Conservation (phyloP, 2,888 invertebrate genomes). For the Nymphalis urticae region DNA sequence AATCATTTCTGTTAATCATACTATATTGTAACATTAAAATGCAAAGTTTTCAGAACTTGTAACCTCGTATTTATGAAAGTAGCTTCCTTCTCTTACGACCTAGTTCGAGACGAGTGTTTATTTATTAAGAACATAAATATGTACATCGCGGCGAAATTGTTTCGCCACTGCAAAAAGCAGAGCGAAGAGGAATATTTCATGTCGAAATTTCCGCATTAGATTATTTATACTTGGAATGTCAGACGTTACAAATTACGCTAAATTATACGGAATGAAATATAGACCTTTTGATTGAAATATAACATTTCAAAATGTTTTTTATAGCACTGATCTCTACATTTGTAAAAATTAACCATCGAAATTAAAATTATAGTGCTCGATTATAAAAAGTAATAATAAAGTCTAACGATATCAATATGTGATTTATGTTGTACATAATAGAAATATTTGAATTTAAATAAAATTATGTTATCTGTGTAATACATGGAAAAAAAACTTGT, state of each 20-base stretch:
- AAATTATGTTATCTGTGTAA: too few relatives aligned
- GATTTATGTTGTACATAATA: too few relatives aligned
- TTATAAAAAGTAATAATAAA: not conserved
- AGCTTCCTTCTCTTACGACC: constrained; percentile 53
- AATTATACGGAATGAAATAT: not conserved
- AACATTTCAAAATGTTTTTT: too few relatives aligned
- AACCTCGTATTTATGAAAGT: constrained; percentile 48
- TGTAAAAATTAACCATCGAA: too few relatives aligned
- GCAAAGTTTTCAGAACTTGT: constrained; percentile 14
- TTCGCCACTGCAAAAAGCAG: constrained; percentile 34
- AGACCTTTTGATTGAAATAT: not conserved
- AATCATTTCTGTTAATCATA: not conserved
- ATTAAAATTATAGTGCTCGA: too few relatives aligned
- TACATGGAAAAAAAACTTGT: too few relatives aligned
- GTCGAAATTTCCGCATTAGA: constrained; percentile 36
- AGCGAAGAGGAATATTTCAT: constrained; percentile 30
- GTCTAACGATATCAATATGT: too few relatives aligned
- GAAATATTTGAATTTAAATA: too few relatives aligned
- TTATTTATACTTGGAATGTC: constrained; percentile 16
- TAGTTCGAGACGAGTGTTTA: constrained; percentile 50
- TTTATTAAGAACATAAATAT: constrained; percentile 41
- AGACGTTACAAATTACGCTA: not conserved
- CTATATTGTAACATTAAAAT: not conserved
- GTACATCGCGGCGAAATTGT: constrained; percentile 44
- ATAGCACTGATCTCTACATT: too few relatives aligned